Evolutionary conservation across 2,113 vertebrate species (phyloP).

Genomic region (rat (Rattus norvegicus)): DNA sequence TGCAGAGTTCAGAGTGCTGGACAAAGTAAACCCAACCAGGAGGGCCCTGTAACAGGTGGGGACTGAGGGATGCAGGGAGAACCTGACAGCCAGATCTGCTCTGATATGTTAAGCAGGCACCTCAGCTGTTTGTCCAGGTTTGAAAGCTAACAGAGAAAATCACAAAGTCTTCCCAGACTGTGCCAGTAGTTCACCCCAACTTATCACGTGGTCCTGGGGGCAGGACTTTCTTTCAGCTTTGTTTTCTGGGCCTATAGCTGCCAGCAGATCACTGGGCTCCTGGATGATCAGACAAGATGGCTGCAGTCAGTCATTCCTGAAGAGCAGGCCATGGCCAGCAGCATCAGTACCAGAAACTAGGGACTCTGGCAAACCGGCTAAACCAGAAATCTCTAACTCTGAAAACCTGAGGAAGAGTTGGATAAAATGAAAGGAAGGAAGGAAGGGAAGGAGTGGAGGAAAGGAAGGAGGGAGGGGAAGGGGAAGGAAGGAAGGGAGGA

Average conservation of each 20-base stretch:
- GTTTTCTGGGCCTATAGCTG: neutral
- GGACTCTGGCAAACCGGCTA: no score
- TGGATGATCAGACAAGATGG: neutral
- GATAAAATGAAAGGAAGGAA: neutral
- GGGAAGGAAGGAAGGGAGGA: accelerated
- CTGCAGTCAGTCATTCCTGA: neutral
- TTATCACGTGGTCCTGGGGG: neutral
- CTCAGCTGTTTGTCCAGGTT: neutral
- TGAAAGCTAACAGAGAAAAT: neutral
- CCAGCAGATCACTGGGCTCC: neutral
- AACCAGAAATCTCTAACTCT: neutral
- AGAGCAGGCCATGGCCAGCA: neutral
- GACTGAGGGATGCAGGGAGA: neutral
- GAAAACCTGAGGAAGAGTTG: neutral
- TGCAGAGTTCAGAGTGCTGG: neutral
- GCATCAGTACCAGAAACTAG: neutral
- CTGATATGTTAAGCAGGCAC: neutral
- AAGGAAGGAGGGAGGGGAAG: neutral
- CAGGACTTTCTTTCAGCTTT: neutral
- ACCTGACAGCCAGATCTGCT: neutral
- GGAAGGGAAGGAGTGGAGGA: accelerated
- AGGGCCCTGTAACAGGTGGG: neutral
- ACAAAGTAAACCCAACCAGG: neutral
- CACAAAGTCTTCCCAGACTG: neutral
- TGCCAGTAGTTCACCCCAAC: neutral